Evolutionary conservation across 2,797 vertebrate species (phyloP).

Genomic region (Semaprochilodus insignis): DNA sequence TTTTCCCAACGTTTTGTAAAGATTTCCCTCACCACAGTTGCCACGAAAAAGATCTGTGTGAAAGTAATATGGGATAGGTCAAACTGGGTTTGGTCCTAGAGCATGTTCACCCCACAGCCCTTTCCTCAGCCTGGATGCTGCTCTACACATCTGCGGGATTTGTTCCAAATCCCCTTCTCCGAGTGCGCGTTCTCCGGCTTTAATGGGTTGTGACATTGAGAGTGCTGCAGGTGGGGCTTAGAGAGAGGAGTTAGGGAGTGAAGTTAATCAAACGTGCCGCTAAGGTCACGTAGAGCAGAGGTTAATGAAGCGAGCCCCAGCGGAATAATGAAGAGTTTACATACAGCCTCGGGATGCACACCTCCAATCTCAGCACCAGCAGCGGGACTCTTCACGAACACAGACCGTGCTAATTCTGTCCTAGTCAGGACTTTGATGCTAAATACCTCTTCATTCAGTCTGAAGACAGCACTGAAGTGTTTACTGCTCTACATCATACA

Average conservation of each 20-base stretch:
- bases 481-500: slow-evolving; percentile 17
- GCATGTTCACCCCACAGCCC: not conserved
- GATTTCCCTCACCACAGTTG: not conserved
- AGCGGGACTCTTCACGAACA: slow-evolving; percentile 75
- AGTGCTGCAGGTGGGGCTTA: slow-evolving; percentile 75
- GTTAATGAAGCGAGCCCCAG: slow-evolving; percentile 88
- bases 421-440: slow-evolving; percentile 72
- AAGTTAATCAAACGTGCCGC: slow-evolving; percentile 78
- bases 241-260: slow-evolving; percentile 68
- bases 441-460: slow-evolving; percentile 66
- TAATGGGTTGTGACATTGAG: slow-evolving; percentile 72
- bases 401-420: slow-evolving; percentile 79
- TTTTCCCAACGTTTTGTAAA: not conserved
- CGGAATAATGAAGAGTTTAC: slow-evolving; percentile 89
- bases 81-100: not conserved
- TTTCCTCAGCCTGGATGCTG: not conserved
- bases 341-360: slow-evolving; percentile 86
- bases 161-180: slow-evolving; percentile 45
- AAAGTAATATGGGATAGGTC: not conserved
- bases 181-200: slow-evolving; percentile 53
- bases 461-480: slow-evolving; percentile 65
- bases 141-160: slow-evolving; percentile 1
- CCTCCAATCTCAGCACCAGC: slow-evolving; percentile 85
- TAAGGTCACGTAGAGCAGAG: slow-evolving; percentile 87
- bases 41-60: not conserved